Base-by-base conservation (phyloP, 1,140 invertebrate genomes). In the Lysiphlebus fabarum region DNA sequence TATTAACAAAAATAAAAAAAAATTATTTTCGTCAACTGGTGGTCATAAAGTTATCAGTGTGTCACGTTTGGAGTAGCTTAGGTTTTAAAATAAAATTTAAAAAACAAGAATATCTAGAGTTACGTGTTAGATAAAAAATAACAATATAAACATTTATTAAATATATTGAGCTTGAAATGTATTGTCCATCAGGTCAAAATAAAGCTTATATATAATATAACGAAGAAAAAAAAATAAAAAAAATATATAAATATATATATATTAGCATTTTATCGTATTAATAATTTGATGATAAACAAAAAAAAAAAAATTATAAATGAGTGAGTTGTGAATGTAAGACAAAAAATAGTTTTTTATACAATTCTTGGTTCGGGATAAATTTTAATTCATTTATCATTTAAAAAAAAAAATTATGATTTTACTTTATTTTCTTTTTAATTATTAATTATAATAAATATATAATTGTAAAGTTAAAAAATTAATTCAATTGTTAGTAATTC, bases 11-110 rank as follows among this genome's bases (percentile, higher is more conserved):
- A 33, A 34, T 37, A 33, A 6, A 9, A 33, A n/a, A n/a, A n/a
- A n/a, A n/a, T n/a, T n/a, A n/a, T n/a, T n/a, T n/a, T n/a, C n/a
- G n/a, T n/a, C n/a, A n/a, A 53, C 6, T 37, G 14, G 6, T 17
- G 9, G 37, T 43, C 36, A 53, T 37, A n/a, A 58, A 57, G 53
- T 53, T 36, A 53, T 6, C 54, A 17, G 54, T 26, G 65, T 68
- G 66, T 70, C 68, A 68, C 66, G 63, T 68, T 68, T 54, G 53
- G 68, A 68, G 67, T 56, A 65, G 62, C 63, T 65, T 65, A 68
- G 65, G 43, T 59, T 43, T 17, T 14, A 67, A 67, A 56, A 49
- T 0, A 6, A 51, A 11, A 49, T 7, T 8, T 1, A 49, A 49
- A 48, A 49, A 58, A 10, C 44, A 50, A 34, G 26, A 58, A 54